A percentile compares a stretch with the other conserved stretches of the same genome.
Conservation (phyloP, 2,888 invertebrate genomes). For the Crossocerus cetratus region DNA sequence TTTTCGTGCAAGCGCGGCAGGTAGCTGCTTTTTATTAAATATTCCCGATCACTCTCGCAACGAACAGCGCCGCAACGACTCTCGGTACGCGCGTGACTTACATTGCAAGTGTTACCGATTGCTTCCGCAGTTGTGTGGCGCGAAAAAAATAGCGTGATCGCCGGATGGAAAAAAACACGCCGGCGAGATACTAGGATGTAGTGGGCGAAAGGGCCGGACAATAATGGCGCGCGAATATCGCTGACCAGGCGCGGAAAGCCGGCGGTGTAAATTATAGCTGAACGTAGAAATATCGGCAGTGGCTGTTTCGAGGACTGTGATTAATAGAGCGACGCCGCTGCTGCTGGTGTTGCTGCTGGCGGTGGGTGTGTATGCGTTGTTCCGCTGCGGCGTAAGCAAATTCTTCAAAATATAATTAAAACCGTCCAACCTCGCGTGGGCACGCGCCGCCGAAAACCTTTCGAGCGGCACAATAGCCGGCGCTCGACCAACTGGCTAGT, state of each 20-base stretch:
- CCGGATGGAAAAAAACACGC: neutral
- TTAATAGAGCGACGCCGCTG: constrained; percentile 5
- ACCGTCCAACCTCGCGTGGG: no score
- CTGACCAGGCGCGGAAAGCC: neutral
- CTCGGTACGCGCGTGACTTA: neutral
- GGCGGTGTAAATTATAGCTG: neutral
- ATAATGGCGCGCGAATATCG: neutral
- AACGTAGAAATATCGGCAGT: neutral
- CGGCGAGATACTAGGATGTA: neutral
- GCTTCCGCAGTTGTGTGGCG: neutral
- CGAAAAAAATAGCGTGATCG: no score
- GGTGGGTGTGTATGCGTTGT: neutral
- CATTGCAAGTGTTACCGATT: neutral
- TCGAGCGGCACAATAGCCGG: no score
- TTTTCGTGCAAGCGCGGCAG: no score
- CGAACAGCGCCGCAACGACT: neutral
- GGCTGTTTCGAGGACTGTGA: constrained; percentile 5
- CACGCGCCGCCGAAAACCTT: no score
- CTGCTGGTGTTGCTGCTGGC: neutral
- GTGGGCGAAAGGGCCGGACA: neutral
- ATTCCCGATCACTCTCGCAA: neutral
- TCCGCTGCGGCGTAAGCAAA: constrained; percentile 1
- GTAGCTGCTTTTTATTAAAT: neutral
- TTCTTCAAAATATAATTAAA: constrained; percentile 1
- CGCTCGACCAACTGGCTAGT: no score